Base-by-base conservation (phyloP, 2,113 vertebrate genomes). In the Mus musculus region DNA sequence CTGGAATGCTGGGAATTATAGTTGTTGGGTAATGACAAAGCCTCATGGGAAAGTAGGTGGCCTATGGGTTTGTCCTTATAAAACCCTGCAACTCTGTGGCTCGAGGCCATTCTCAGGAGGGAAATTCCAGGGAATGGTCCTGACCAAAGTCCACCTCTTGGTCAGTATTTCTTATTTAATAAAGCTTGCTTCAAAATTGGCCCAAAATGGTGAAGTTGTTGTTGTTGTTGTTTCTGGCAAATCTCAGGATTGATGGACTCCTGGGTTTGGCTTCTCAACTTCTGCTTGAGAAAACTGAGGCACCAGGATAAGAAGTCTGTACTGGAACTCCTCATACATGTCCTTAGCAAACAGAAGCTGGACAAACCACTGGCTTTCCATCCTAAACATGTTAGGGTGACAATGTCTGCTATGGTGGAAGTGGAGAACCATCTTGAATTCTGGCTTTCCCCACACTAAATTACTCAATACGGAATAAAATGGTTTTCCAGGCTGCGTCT, bases 291-390 rank as follows among this genome's bases (percentile, higher is more conserved):
- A 49, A 49, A 77, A 59, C 42, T 7, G 6, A 49, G 2, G 2
- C 26, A 49, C 42, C 46, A 76, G 52, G 28, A 7, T 59, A 17
- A 92, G 39, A 30, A 46, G 73, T 81, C 39, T 78, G 13, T 49
- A n/a, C 4, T 54, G 17, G 71, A 86, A 63, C 30, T 49, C 75
- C 6, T 49, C 26, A 88, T 39, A 30, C 2, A 69, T 61, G 42
- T 81, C 52, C 88, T 46, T 61, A 1, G 5, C 20, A 86, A 86
- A 78, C 1, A 59, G 3, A 85, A 80, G 12, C 88, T 95, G 42
- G 39, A 93, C 85, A 96, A 90, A 9, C 7, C 52, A 89, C 24
- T 39, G n/a, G 73, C 54, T 90, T 90, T 59, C 84, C 71, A 36
- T 5, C 22, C 22, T 14, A 76, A 46, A 76, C 73, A 1, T 49